A percentile compares a stretch with the other conserved stretches of the same genome.
These are phyloP conservation scores for Andrena dorsata DNA, from an alignment of 2,888 invertebrate species.

Conservation along the genomic window DNA sequence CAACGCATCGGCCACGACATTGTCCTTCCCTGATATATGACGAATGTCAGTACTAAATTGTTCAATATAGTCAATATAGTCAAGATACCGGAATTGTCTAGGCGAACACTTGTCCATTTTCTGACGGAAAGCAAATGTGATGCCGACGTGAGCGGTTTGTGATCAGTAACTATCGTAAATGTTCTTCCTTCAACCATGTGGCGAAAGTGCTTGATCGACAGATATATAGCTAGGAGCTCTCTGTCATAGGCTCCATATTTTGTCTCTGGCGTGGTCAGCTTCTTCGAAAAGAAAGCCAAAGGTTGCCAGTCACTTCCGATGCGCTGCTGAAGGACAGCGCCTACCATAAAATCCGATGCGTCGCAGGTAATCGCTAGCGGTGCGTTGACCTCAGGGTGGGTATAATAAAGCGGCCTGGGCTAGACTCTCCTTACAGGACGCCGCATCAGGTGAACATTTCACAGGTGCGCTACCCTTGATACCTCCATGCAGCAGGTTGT, in stretches of 20 bases:
- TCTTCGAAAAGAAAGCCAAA: background rate
- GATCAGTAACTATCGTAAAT: slow-evolving; percentile 9
- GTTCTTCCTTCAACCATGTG: slow-evolving; percentile 40
- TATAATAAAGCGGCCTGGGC: background rate
- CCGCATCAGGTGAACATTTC: background rate
- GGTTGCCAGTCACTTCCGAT: slow-evolving; percentile 36
- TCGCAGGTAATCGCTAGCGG: background rate
- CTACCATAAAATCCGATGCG: slow-evolving; percentile 25
- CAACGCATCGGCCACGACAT: slow-evolving; percentile 29
- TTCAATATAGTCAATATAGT: slow-evolving; percentile 57
- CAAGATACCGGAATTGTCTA: slow-evolving; percentile 69
- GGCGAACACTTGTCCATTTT: slow-evolving; percentile 66
- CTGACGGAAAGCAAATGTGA: slow-evolving; percentile 42
- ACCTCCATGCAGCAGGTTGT: background rate
- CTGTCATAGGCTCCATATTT: slow-evolving; percentile 7
- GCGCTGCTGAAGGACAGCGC: slow-evolving; percentile 48
- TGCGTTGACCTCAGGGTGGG: background rate
- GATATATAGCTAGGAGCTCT: background rate
- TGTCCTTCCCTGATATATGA: slow-evolving; percentile 22
- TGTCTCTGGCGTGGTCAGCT: background rate
- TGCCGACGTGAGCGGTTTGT: no score
- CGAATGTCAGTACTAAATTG: slow-evolving; percentile 40
- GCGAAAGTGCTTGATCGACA: slow-evolving; percentile 23
- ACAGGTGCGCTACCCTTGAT: background rate
- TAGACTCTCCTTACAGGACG: background rate